phyloP scores from a whole-genome alignment of 2,797 vertebrate genomes.

The Gobionotothen gibberifrons region DNA sequence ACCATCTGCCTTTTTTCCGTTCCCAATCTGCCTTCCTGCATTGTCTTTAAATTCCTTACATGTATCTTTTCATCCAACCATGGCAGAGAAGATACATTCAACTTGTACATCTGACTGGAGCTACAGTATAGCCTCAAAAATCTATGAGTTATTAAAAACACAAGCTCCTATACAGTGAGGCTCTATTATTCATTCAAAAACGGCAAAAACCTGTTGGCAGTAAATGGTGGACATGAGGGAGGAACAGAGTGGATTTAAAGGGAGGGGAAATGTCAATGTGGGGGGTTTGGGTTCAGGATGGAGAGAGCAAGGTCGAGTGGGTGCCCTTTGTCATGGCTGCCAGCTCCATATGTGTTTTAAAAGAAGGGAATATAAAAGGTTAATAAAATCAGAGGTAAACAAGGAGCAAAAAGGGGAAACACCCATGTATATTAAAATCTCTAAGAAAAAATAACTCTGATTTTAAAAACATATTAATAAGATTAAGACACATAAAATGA shows the following conservation, averaged over 20 bases:
- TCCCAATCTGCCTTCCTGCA: too few relatives aligned
- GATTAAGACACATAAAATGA: not conserved
- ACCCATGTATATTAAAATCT: too few relatives aligned
- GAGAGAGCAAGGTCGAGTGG: not conserved
- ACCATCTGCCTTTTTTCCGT: too few relatives aligned
- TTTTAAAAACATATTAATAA: too few relatives aligned
- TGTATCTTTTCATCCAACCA: not conserved
- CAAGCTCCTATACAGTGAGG: not conserved
- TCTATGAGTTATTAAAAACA: not conserved
- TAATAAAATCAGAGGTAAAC: too few relatives aligned
- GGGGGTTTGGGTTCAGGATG: not conserved
- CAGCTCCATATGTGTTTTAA: not conserved
- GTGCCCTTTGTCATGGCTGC: not conserved
- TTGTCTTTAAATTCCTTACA: not conserved
- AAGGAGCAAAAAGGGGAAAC: too few relatives aligned
- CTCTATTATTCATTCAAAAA: not conserved
- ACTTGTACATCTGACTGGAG: not conserved
- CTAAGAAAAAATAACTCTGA: too few relatives aligned
- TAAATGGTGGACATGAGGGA: slow-evolving; percentile 5
- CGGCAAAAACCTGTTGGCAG: not conserved
- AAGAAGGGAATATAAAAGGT: not conserved
- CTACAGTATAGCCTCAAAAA: not conserved
- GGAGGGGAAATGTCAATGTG: not conserved
- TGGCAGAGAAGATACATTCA: not conserved
- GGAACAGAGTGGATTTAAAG: not conserved